A percentile compares a stretch with the other conserved stretches of the same genome.
Conservation (phyloP, 2,888 invertebrate genomes). For the Oxystoma pomonae region DNA sequence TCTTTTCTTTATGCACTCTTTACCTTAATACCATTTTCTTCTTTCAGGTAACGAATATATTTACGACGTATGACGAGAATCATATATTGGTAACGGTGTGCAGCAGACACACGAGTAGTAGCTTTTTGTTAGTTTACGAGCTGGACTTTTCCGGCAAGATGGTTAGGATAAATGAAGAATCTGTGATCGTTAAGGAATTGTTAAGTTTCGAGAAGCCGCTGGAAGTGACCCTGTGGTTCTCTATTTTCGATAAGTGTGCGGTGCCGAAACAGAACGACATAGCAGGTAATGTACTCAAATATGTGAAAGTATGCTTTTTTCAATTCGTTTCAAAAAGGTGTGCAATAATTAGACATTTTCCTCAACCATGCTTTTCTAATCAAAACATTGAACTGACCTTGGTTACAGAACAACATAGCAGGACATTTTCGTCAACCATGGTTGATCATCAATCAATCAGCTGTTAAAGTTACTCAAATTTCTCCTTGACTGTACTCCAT, state of each 20-base stretch:
- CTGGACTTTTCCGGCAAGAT: slow-evolving; percentile 51
- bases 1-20: no score
- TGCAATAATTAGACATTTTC: no score
- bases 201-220: slow-evolving; percentile 62
- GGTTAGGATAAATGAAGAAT: slow-evolving; percentile 56
- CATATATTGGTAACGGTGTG: slow-evolving; percentile 61
- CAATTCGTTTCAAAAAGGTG: no score
- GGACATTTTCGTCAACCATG: no score
- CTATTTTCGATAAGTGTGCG: slow-evolving; percentile 46
- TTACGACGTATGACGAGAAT: slow-evolving; percentile 65
- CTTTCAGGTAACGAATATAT: slow-evolving; percentile 53
- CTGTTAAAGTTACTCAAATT: no score
- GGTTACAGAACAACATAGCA: no score
- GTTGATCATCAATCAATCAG: no score
- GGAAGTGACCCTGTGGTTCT: slow-evolving; percentile 62
- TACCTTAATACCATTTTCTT: no score
- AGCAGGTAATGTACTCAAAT: neutral
- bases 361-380: no score
- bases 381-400: no score
- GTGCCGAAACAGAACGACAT: slow-evolving; percentile 31
- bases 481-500: no score
- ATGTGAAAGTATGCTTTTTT: neutral
- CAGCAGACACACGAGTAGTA: slow-evolving; percentile 34
- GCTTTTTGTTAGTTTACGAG: slow-evolving; percentile 55
- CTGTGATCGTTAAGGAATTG: slow-evolving; percentile 59